Evolutionary conservation across 2,888 invertebrate species (phyloP), one percentile per base, ranked within the genome.

Genomic region (Ormyrus thymus): DNA sequence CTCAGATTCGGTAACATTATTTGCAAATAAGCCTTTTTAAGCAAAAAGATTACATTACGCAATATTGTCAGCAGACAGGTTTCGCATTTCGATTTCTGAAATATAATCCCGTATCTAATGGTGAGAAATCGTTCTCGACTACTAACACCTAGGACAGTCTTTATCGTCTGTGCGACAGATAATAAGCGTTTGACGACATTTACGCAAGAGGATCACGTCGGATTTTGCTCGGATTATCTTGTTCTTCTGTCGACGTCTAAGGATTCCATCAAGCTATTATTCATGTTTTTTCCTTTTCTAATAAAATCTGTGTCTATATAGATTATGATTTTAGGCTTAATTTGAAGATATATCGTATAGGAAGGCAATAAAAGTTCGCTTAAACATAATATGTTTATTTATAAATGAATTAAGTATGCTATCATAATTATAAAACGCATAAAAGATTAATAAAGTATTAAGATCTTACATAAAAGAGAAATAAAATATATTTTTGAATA

Each of bases 181-280:
- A 84, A 78, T 83, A 82, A 79, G 84, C 84, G 83, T 87, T 88
- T 86, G 88, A 84, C 82, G 85, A 86, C 86, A 87, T 88, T 89
- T 86, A 87, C 86, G 85, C 86, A 86, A 86, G 83, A 86, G 87
- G 86, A 87, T 89, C 86, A 86, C 84, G 87, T 88, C 87, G 84
- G 86, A 87, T 87, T 86, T 86, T 79, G 84, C 84, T 86, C 81
- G 86, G 87, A 89, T 89, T 88, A 89, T 88, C 87, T 86, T 85
- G 84, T 86, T 84, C 83, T 68, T 51, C 51, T 51, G 58, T 55
- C 62, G 8, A 43, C 51, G 48, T 62, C 9, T n/a, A 11, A 15
- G 8, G 51, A 11, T 46, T 46, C 11, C 7, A 66, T 51, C 10
- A 10, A 10, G 6, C 43, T 9, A 11, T 29, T 72, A 72, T 45